Evolutionary conservation across 1,140 invertebrate species (phyloP), one percentile per base, ranked within the genome.

Genomic region (Magallana gigas): DNA sequence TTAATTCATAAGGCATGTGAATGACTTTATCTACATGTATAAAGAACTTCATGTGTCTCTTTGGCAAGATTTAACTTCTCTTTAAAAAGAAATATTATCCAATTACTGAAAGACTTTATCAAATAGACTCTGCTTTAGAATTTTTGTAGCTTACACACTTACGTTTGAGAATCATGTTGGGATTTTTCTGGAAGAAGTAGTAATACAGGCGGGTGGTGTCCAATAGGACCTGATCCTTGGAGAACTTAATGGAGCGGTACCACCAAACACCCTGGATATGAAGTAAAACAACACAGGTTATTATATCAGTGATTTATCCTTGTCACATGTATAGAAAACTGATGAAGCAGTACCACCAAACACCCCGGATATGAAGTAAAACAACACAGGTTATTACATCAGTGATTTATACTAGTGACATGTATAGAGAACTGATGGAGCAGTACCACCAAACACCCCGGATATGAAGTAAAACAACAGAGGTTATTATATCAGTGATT

Each of bases 361-460:
- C 36, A 48, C 36, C 36, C 36, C 3, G 36, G 57, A 92, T 89
- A 3, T 23, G 16, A 14, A 76, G 64, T n/a, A 5, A 64, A 16
- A 64, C 18, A 64, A 64, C 36, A 48, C 36, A 48, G 5, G 36
- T 48, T 48, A 48, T 48, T 48, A 48, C 3, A 48, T 48, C 36
- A 48, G 36, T 48, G 36, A 48, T 5, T 48, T 48, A 48, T 48
- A 48, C 36, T 48, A 4, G 36, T 48, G 3, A 48, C 36, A 48
- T 48, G 36, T 48, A 48, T 98, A 90, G 98, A 98, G 94, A 98
- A 99, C 92, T 98, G 89, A 99, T 99, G 82, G 98, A 99, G 88
- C 97, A 96, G 94, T 99, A 99, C 99, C 99, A 99, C 99, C 99
- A 99, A 91, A 98, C 97, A 80, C 98, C 98, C 96, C 96, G 92